These are phyloP conservation scores for Dryoscopus gambensis DNA, from an alignment of 2,113 vertebrate species.

Conservation along the genomic window DNA sequence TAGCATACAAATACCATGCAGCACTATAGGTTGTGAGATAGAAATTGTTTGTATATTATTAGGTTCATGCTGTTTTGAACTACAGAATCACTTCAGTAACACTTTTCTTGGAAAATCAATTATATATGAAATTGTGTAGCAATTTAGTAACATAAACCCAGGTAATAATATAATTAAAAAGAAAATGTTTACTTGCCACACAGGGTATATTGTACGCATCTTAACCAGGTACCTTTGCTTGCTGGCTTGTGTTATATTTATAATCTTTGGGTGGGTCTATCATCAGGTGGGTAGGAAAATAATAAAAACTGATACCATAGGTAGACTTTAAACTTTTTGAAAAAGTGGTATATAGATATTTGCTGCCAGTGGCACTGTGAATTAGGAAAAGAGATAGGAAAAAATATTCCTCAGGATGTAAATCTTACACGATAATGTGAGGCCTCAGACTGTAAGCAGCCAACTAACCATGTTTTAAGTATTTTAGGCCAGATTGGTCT, in stretches of 20 bases:
- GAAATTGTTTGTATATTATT: slow-evolving; percentile 64
- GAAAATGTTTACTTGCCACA: slow-evolving; percentile 74
- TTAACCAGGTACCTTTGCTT: slow-evolving; percentile 71
- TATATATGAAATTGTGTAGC: slow-evolving; percentile 72
- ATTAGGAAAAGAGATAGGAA: slow-evolving; percentile 30
- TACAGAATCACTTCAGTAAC: slow-evolving; percentile 57
- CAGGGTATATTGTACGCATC: slow-evolving; percentile 62
- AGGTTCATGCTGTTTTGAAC: slow-evolving; percentile 62
- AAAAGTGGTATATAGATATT: slow-evolving; percentile 60
- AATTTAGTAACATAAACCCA: slow-evolving; percentile 76
- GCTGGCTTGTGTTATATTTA: slow-evolving; percentile 60
- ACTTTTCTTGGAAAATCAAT: slow-evolving; percentile 74
- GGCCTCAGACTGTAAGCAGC: not conserved
- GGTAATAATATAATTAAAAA: slow-evolving; percentile 81
- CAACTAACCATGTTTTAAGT: not conserved
- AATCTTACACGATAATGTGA: not conserved
- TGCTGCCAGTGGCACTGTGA: slow-evolving; percentile 48
- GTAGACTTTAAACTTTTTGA: slow-evolving; percentile 67
- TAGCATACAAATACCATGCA: slow-evolving; percentile 31
- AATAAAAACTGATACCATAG: slow-evolving; percentile 62
- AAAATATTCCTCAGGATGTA: not conserved
- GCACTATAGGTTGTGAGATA: slow-evolving; percentile 37
- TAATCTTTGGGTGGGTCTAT: slow-evolving; percentile 70
- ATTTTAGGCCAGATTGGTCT: not conserved
- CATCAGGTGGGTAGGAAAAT: slow-evolving; percentile 62